phyloP scores from a whole-genome alignment of 2,113 vertebrate genomes.

The Vidua macroura region DNA sequence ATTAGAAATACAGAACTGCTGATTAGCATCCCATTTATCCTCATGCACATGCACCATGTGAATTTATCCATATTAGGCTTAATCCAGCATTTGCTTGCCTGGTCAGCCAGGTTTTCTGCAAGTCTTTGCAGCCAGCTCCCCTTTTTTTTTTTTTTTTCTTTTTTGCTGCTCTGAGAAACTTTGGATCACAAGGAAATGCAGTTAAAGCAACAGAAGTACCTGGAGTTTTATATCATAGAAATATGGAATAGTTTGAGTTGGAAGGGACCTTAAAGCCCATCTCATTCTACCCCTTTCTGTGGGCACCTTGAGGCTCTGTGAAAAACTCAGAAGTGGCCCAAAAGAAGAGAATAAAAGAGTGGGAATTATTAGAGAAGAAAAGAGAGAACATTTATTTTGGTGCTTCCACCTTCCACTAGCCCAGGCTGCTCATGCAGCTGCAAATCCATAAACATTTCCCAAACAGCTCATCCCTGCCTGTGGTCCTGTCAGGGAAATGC shows the following conservation, averaged over 20 bases:
- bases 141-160: background rate
- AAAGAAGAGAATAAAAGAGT: background rate
- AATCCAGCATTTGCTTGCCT: background rate
- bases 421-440: background rate
- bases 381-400: background rate
- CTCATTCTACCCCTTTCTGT: background rate
- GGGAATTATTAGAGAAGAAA: background rate
- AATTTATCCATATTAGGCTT: background rate
- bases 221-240: background rate
- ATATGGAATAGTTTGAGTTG: background rate
- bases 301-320: background rate
- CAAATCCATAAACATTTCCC: background rate
- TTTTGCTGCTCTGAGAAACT: background rate
- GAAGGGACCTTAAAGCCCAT: background rate
- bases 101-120: background rate
- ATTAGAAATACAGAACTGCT: background rate
- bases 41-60: background rate
- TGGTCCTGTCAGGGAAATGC: background rate
- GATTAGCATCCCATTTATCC: background rate
- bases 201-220: background rate
- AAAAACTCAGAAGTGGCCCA: background rate
- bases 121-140: background rate
- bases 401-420: background rate
- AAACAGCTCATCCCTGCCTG: accelerated
- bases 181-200: background rate